phyloP scores from a whole-genome alignment of 2,888 invertebrate genomes.

The Eupeodes latifasciatus region DNA sequence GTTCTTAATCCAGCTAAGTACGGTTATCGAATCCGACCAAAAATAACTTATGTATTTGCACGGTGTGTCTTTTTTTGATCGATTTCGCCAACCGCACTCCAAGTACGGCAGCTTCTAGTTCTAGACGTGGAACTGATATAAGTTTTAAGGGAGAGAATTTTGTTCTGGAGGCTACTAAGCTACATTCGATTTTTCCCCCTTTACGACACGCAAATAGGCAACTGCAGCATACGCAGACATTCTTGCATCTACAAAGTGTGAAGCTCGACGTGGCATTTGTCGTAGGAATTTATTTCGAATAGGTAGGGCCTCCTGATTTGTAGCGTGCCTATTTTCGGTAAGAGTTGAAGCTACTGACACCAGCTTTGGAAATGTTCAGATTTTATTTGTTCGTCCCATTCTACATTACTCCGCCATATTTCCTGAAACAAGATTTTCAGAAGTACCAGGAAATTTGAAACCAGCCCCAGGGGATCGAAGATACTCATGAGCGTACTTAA shows the following conservation, averaged over 20 bases:
- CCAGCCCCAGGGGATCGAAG: conserved; percentile 79
- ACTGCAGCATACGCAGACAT: conserved; percentile 26
- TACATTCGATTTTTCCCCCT: neutral
- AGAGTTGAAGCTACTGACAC: conserved; percentile 75
- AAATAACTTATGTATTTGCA: conserved; percentile 50
- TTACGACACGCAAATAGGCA: conserved; percentile 19
- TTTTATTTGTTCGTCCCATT: conserved; percentile 39
- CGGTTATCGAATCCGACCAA: conserved; percentile 8
- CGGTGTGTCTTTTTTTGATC: neutral
- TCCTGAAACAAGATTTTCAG: conserved; percentile 78
- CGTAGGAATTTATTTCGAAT: conserved; percentile 55
- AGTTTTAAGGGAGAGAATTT: too few species aligned
- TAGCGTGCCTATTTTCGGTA: conserved; percentile 37
- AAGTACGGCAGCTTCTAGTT: conserved; percentile 39
- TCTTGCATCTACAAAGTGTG: conserved; percentile 39
- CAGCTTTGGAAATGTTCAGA: conserved; percentile 60
- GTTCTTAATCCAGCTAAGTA: conserved; percentile 10
- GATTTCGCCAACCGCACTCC: conserved; percentile 25
- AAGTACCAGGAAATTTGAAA: conserved; percentile 73
- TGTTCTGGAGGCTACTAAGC: too few species aligned
- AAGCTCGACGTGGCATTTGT: conserved; percentile 30
- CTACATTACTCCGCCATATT: neutral
- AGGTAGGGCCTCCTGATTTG: neutral
- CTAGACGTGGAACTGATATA: neutral
- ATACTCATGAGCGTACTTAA: conserved; percentile 77